Conservation (phyloP, 2,113 vertebrate genomes). For the Hylia prasina region DNA sequence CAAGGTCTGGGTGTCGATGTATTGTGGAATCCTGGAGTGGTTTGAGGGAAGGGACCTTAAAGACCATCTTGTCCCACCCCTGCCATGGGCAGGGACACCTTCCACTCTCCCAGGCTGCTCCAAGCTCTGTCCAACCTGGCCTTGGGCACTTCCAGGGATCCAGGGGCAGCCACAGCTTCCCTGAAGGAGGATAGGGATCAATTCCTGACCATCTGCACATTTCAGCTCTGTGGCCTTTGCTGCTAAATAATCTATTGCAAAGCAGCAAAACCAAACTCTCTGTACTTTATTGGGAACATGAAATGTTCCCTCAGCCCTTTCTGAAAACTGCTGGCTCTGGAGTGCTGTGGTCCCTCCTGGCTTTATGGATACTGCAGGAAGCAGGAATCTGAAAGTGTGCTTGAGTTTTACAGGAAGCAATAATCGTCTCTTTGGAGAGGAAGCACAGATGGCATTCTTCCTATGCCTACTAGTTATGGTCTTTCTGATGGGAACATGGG, state of each 20-base stretch:
- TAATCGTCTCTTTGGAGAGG: background rate
- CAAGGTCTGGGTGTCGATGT: background rate
- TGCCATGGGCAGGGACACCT: background rate
- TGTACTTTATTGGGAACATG: background rate
- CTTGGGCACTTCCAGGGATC: background rate
- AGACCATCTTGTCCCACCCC: accelerated
- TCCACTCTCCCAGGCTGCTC: accelerated
- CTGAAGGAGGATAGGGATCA: background rate
- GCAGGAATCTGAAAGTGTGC: background rate
- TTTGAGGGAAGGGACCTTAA: background rate
- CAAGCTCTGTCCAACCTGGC: accelerated
- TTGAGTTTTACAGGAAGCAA: background rate
- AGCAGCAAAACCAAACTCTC: background rate
- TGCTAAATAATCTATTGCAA: background rate
- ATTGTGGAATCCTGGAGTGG: background rate
- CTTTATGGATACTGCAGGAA: background rate
- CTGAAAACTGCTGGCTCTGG: background rate
- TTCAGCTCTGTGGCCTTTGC: background rate
- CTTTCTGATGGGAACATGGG: background rate
- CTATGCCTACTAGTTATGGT: background rate
- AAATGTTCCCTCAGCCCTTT: background rate
- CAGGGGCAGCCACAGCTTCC: background rate
- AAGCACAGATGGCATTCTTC: background rate
- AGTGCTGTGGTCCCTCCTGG: background rate
- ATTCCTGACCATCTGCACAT: background rate